These are phyloP conservation scores for Heloderma charlesbogerti DNA, from an alignment of 2,113 vertebrate genomes.

Conservation along the genomic window DNA sequence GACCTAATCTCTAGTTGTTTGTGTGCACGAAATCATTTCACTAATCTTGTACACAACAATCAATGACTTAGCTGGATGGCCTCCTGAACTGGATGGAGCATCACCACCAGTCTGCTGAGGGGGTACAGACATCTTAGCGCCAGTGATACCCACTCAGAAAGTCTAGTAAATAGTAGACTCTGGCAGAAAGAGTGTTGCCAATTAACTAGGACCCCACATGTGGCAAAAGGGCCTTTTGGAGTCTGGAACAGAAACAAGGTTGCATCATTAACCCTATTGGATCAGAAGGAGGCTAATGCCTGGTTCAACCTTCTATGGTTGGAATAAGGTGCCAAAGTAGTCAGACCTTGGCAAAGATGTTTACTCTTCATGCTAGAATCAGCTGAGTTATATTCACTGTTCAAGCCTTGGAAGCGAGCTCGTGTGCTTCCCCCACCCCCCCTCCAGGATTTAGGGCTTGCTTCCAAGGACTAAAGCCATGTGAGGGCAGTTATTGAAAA, in stretches of 20 bases:
- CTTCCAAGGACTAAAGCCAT: conserved; percentile 83
- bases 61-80: conserved; percentile 36
- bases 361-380: conserved; percentile 79
- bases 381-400: conserved; percentile 84
- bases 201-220: conserved; percentile 71
- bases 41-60: conserved; percentile 71
- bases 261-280: conserved; percentile 81
- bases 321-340: conserved; percentile 83
- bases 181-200: conserved; percentile 62
- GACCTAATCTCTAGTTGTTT: conserved; percentile 85
- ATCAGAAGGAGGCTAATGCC: conserved; percentile 74
- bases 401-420: conserved; percentile 76
- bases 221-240: conserved; percentile 69
- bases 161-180: conserved; percentile 37
- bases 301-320: conserved; percentile 74
- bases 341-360: conserved; percentile 72
- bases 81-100: conserved; percentile 36
- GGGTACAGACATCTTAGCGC: conserved; percentile 3
- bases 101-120: background rate
- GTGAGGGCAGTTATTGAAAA: conserved; percentile 89
- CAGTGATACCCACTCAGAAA: conserved; percentile 36
- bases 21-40: conserved; percentile 82
- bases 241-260: conserved; percentile 80
- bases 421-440: conserved; percentile 43
- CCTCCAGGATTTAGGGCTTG: conserved; percentile 73